These are phyloP conservation scores for Coenobita brevimanus DNA, from an alignment of 1,140 invertebrate genomes.

Conservation along the genomic window DNA sequence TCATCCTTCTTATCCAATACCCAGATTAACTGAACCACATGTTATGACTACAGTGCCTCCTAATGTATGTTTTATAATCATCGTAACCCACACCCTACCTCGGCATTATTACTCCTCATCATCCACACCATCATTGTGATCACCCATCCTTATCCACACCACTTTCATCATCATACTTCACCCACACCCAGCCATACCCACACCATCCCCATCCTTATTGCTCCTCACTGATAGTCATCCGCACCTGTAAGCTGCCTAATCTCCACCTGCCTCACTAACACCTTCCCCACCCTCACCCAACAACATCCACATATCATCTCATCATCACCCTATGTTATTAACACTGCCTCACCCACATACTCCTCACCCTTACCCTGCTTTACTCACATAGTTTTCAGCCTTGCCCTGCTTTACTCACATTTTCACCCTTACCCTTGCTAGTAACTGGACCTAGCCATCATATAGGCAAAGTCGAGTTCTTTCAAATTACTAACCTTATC, in stretches of 20 bases:
- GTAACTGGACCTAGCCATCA: too few relatives aligned
- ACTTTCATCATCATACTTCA: not conserved
- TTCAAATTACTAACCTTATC: too few relatives aligned
- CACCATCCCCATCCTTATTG: not conserved
- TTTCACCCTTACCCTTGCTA: too few relatives aligned
- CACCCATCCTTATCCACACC: too few relatives aligned
- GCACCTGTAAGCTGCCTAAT: too few relatives aligned
- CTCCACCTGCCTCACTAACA: not conserved
- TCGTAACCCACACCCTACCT: not conserved
- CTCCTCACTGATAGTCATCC: too few relatives aligned
- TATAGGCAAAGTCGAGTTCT: too few relatives aligned
- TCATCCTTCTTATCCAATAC: too few relatives aligned
- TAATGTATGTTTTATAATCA: not conserved
- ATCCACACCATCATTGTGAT: rapidly evolving
- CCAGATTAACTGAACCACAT: too few relatives aligned
- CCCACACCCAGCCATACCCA: not conserved
- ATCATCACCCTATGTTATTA: too few relatives aligned
- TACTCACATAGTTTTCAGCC: not conserved
- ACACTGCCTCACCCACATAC: not conserved
- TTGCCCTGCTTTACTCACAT: not conserved
- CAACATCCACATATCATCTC: too few relatives aligned
- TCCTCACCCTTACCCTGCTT: not conserved
- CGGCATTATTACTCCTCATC: not conserved
- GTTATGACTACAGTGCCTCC: too few relatives aligned
- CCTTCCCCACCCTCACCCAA: not conserved